Percentiles rank a stretch among this genome's conserved stretches.
These are phyloP conservation scores for Ramphastos sulfuratus DNA, from an alignment of 2,113 vertebrate species.

Conservation along the genomic window DNA sequence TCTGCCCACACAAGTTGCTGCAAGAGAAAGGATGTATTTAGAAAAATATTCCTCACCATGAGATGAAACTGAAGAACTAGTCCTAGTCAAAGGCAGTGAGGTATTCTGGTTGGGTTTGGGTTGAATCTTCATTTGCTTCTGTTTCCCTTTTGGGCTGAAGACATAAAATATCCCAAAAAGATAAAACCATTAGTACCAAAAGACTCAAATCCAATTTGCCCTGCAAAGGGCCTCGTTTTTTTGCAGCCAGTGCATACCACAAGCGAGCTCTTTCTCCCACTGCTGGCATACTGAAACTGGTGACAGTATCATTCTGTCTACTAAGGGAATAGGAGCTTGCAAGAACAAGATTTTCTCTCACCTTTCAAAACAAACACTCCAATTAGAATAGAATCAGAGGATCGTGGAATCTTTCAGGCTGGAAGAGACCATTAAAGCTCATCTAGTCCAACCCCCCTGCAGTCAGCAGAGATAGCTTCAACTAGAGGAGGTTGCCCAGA, in stretches of 20 bases:
- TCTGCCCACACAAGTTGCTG: not conserved
- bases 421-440: not conserved
- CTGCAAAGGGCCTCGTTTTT: not conserved
- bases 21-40: not conserved
- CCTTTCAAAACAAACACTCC: not conserved
- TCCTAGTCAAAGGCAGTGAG: constrained; percentile 82
- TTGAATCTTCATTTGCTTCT: constrained; percentile 85
- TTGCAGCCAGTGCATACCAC: not conserved
- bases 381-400: not conserved
- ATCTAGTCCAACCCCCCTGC: not conserved
- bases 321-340: not conserved
- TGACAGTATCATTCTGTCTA: not conserved
- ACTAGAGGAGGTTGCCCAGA: not conserved
- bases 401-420: not conserved
- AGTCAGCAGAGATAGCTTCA: not conserved
- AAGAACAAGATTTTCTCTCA: not conserved
- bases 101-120: constrained; percentile 84
- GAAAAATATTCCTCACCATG: constrained; percentile 77
- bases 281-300: not conserved
- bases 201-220: not conserved
- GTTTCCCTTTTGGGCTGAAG: constrained; percentile 89
- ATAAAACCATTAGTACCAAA: not conserved
- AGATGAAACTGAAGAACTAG: constrained; percentile 81
- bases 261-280: not conserved
- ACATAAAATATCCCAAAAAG: constrained; percentile 35